These are phyloP conservation scores for Ellobius talpinus DNA, from an alignment of 2,113 vertebrate species.

Conservation along the genomic window DNA sequence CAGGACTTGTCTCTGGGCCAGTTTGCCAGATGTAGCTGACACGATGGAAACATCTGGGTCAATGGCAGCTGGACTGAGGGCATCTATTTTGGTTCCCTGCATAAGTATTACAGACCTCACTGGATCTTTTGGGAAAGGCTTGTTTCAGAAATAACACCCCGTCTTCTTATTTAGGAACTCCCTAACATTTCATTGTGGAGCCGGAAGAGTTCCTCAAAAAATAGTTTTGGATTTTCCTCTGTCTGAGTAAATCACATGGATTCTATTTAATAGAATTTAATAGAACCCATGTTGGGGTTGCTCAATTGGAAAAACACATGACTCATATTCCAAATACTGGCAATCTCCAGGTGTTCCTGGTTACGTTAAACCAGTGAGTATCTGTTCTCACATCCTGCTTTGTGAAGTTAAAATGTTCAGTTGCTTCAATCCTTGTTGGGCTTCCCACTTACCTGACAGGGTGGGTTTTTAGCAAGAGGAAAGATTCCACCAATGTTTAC, in stretches of 20 bases:
- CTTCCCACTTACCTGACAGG: not conserved
- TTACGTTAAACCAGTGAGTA: not conserved
- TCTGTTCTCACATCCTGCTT: not conserved
- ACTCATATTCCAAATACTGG: conserved; percentile 50
- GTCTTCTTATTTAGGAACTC: not conserved
- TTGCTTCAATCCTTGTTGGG: not conserved
- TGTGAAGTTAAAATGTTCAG: not conserved
- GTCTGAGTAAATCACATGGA: conserved; percentile 11
- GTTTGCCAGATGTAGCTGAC: not conserved
- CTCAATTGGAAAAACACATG: conserved; percentile 49
- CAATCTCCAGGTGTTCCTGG: not conserved
- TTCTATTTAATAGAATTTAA: conserved; percentile 44
- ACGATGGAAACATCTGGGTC: conserved; percentile 49
- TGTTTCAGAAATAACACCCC: not conserved
- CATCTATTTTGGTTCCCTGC: conserved; percentile 28
- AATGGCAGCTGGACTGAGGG: not conserved
- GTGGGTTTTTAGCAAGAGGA: not conserved
- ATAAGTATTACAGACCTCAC: not conserved
- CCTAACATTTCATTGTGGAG: conserved; percentile 31
- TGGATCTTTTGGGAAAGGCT: not conserved
- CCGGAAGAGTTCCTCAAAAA: conserved; percentile 25
- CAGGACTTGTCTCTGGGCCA: not conserved
- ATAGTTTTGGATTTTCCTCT: conserved; percentile 46
- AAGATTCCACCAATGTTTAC: not conserved
- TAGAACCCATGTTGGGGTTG: conserved; percentile 9